These are phyloP conservation scores for Aleiodes alternator DNA, from an alignment of 2,888 invertebrate species.

Conservation along the genomic window DNA sequence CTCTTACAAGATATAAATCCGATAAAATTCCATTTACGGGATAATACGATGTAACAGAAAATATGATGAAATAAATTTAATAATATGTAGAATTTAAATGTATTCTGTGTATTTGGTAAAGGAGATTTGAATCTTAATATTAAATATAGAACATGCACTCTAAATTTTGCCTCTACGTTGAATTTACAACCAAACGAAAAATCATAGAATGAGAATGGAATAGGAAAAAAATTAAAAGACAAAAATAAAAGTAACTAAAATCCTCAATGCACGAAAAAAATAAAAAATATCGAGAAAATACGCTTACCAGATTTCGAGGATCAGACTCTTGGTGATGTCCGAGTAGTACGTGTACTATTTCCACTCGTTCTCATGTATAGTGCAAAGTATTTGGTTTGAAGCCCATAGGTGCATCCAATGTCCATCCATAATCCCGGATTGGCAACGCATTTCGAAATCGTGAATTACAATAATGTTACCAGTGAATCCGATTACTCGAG, in stretches of 20 bases:
- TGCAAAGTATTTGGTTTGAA: conserved; percentile 23
- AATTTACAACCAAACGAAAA: too few species aligned
- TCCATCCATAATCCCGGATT: conserved; percentile 43
- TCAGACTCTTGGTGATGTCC: conserved; percentile 2
- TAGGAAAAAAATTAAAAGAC: background rate
- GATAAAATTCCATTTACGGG: conserved; percentile 26
- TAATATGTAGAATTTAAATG: too few species aligned
- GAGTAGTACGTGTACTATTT: conserved; percentile 22
- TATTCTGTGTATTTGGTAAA: conserved; percentile 1
- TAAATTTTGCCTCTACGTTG: too few species aligned
- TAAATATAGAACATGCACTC: conserved; percentile 13
- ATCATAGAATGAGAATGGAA: background rate
- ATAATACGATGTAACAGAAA: too few species aligned
- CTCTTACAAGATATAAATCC: conserved; percentile 39
- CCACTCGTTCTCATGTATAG: conserved; percentile 14
- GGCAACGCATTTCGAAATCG: conserved; percentile 39
- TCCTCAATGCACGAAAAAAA: conserved; percentile 11
- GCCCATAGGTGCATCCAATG: conserved; percentile 24
- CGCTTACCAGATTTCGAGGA: conserved; percentile 25
- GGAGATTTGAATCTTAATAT: conserved; percentile 22
- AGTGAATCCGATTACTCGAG: conserved; percentile 42
- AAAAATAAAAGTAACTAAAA: conserved; percentile 1
- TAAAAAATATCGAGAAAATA: conserved; percentile 28
- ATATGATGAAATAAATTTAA: too few species aligned
- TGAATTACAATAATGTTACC: conserved; percentile 41